Evolutionary conservation across 2,797 vertebrate species (phyloP), one percentile per base, ranked within the genome.

Genomic region (Meda fulgida): DNA sequence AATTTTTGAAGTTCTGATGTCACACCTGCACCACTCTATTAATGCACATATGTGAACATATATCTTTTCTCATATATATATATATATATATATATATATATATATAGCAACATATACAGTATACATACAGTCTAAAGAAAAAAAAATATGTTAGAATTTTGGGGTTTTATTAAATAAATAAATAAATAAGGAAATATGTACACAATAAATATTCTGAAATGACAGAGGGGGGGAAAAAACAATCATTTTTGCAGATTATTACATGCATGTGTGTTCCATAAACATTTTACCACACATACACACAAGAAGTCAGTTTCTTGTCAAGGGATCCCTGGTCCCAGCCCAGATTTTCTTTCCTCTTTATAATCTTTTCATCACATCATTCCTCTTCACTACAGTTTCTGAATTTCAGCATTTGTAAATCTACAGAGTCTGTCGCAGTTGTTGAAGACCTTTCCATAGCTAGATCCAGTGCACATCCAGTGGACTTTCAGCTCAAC

Each of bases 111-210:
- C 3, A 43, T 14, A 71, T 3, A 16, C 3, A 46, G 16, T 29
- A 29, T 46, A 78, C 89, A 89, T 90, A 85, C 84, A 87, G 16
- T 36, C 16, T 14, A 51, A 94, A 60, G 1, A 83, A 38, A 69
- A 38, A 36, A 29, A 51, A 36, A 58, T 51, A 19, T n/a, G n/a
- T 51, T 69, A 78, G 51, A 63, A 67, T 63, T 69, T 29, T 53
- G 9, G 7, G 1, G 31, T 90, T 83, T 95, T 94, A 92, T 94
- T 94, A 91, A 93, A 95, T 95, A 94, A 96, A 96, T 95, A 94
- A 96, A 96, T 97, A 99, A 99, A 99, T 98, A 98, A 95, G 94
- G 94, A 94, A 96, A 93, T 96, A 96, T 96, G 92, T 95, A 96
- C 97, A 97, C 95, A 98, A 99, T 98, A 99, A 98, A 96, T 99